Base-by-base conservation (phyloP, 2,888 invertebrate genomes). In the Epirrhoe alternata region DNA sequence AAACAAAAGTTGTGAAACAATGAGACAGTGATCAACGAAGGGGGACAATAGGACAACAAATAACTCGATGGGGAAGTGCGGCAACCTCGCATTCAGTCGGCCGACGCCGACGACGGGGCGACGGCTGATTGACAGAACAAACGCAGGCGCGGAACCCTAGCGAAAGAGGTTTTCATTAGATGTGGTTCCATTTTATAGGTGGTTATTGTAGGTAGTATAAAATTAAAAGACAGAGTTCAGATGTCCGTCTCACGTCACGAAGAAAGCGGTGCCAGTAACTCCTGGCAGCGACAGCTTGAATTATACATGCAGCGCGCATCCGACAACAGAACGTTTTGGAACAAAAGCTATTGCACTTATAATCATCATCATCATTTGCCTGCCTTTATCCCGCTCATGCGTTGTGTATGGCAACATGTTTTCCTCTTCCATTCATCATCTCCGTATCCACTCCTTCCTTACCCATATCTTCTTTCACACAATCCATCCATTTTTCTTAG, bases 1-100 rank as follows among this genome's bases (percentile, higher is more conserved):
- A 92, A 90, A 90, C 90, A 90, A 90, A 87, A 87, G 86, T 84
- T 79, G 82, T 78, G 83, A 87, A 86, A 92, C 90, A 91, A 90
- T 90, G 85, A 82, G 85, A 86, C 89, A 86, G 84, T 86, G 87
- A 89, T 87, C 86, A 84, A 82, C 82, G 77, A 81, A 79, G 78
- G 80, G 81, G 81, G 79, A 92, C 91, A 92, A 92, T 92, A 82
- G 87, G 83, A 83, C 82, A 90, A 91, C 91, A 88, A 89, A 90
- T 90, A 90, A 89, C 86, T 87, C 83, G 77, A 81, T 74, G 82
- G 84, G 86, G 86, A 86, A 88, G 85, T 81, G 81, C 82, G 83
- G 79, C 84, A 82, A 79, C 73, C 78, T 78, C 78, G 81, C 77
- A 71, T 70, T 76, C 75, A 76, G 77, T 80, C 83, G 58, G 52